A percentile compares a stretch with the other conserved stretches of the same genome.
These are phyloP conservation scores for Harpalus rufipes DNA, from an alignment of 2,888 invertebrate genomes.

Conservation along the genomic window DNA sequence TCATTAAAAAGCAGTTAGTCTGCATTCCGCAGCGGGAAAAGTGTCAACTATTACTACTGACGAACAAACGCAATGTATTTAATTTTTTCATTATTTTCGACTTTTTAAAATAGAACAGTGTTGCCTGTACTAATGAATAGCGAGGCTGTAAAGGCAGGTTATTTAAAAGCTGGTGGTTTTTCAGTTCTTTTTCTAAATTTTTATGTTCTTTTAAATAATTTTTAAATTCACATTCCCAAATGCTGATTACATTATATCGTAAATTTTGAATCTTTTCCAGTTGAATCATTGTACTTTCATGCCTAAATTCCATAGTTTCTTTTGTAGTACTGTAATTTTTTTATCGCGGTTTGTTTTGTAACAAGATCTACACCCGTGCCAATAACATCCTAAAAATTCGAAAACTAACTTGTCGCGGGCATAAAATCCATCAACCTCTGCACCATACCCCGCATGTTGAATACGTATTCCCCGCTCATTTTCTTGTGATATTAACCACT, in stretches of 20 bases:
- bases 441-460: conserved; percentile 46
- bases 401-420: conserved; percentile 9
- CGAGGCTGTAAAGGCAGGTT: not conserved
- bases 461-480: conserved; percentile 59
- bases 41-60: too few relatives aligned
- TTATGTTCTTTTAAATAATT: not conserved
- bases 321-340: conserved; percentile 17
- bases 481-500: conserved; percentile 68
- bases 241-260: conserved; percentile 19
- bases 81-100: not conserved
- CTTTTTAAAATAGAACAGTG: too few relatives aligned
- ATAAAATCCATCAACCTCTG: conserved; percentile 52
- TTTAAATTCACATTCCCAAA: conserved; percentile 27
- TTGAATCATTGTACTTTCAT: conserved; percentile 1
- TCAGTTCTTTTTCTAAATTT: not conserved
- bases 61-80: conserved; percentile 11
- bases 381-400: conserved; percentile 26
- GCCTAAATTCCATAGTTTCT: conserved; percentile 35
- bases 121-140: not conserved
- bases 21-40: too few relatives aligned
- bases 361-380: too few relatives aligned
- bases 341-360: too few relatives aligned
- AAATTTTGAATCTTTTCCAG: conserved; percentile 15
- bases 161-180: not conserved
- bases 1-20: too few relatives aligned